phyloP scores from a whole-genome alignment of 2,888 invertebrate species.

The Beris morrisii region DNA sequence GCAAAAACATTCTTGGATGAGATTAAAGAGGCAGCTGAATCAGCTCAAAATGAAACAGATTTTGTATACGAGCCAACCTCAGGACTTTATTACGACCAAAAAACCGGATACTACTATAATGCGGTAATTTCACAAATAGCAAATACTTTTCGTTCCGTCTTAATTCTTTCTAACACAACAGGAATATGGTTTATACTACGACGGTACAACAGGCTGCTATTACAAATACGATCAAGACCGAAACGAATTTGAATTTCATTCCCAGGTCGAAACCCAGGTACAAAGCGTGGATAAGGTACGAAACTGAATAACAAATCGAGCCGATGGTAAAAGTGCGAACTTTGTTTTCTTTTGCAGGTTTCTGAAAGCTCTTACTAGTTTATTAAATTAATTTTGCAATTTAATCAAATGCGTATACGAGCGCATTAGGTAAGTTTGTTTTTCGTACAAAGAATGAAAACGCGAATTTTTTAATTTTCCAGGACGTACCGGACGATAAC shows the following conservation, averaged over 20 bases:
- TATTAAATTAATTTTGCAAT: slow-evolving; percentile 53
- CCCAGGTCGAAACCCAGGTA: slow-evolving; percentile 64
- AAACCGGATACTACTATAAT: slow-evolving; percentile 88
- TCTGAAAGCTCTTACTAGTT: slow-evolving; percentile 49
- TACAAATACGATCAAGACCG: slow-evolving; percentile 78
- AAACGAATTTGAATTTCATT: slow-evolving; percentile 77
- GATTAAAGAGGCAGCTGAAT: slow-evolving; percentile 75
- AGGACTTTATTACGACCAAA: slow-evolving; percentile 86
- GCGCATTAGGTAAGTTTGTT: slow-evolving; percentile 60
- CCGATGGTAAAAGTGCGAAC: not conserved
- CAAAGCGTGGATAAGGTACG: slow-evolving; percentile 42
- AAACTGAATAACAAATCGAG: not conserved
- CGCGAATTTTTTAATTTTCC: slow-evolving; percentile 56
- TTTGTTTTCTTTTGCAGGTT: slow-evolving; percentile 39
- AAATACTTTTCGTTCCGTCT: not conserved
- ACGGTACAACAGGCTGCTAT: slow-evolving; percentile 81
- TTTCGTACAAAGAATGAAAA: slow-evolving; percentile 54
- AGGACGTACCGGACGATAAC: slow-evolving; percentile 41
- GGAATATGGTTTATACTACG: slow-evolving; percentile 87
- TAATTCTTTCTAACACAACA: slow-evolving; percentile 51
- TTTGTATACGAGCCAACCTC: slow-evolving; percentile 86
- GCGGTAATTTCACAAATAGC: slow-evolving; percentile 62
- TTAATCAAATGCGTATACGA: slow-evolving; percentile 58
- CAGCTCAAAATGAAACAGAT: slow-evolving; percentile 71
- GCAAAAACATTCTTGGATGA: slow-evolving; percentile 65